These are phyloP conservation scores for Hiodon tergisus DNA, from an alignment of 2,113 vertebrate species.

Conservation along the genomic window DNA sequence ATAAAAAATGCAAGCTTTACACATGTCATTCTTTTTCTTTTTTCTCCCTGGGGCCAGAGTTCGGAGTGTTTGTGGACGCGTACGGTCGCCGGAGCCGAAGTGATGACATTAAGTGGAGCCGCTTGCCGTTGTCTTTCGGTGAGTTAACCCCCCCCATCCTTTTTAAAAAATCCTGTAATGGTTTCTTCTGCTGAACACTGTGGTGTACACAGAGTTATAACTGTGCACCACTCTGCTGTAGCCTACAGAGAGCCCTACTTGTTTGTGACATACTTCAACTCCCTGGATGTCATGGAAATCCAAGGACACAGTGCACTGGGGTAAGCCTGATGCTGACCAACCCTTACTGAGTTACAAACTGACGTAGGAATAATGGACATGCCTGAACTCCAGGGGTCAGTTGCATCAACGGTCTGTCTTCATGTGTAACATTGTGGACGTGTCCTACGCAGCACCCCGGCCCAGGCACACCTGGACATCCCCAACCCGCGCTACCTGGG, in stretches of 20 bases:
- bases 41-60: conserved; percentile 65
- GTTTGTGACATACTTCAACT: conserved; percentile 98
- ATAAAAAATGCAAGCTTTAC: neutral
- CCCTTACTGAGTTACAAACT: neutral
- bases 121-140: conserved; percentile 94
- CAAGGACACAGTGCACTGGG: conserved; percentile 86
- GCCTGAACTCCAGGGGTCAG: neutral
- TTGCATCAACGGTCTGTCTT: neutral
- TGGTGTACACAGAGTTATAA: neutral
- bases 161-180: neutral
- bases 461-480: conserved; percentile 91
- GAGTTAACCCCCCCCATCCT: conserved; percentile 33
- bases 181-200: neutral
- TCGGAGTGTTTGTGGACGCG: conserved; percentile 94
- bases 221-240: conserved; percentile 37
- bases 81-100: conserved; percentile 91
- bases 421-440: conserved; percentile 16
- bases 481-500: conserved; percentile 92
- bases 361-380: neutral
- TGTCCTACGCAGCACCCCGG: conserved; percentile 70
- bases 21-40: neutral
- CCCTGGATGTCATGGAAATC: conserved; percentile 95
- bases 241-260: conserved; percentile 96
- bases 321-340: conserved; percentile 56
- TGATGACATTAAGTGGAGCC: conserved; percentile 96